Conservation (phyloP, 2,113 vertebrate species). For the Cnemophilus loriae region DNA sequence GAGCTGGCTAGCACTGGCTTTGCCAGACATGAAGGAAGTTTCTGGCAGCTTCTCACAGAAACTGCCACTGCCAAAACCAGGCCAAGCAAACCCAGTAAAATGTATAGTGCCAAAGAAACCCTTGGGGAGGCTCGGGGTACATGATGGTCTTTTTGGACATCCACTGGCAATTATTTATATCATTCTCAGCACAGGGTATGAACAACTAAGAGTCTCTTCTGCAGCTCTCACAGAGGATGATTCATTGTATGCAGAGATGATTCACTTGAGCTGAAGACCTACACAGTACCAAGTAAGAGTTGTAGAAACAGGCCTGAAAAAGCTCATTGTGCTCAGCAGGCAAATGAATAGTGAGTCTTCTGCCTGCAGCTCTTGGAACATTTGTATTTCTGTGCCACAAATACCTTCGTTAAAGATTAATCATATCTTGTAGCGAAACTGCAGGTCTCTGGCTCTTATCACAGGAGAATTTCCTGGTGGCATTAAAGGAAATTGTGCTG, state of each 20-base stretch:
- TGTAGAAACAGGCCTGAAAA: background rate
- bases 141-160: background rate
- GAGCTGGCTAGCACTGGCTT: background rate
- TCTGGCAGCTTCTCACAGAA: background rate
- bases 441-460: background rate
- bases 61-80: background rate
- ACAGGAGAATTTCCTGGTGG: background rate
- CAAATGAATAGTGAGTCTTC: background rate
- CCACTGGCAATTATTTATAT: background rate
- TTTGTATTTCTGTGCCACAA: background rate
- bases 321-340: background rate
- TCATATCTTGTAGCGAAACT: background rate
- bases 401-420: conserved; percentile 28
- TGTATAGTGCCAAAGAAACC: background rate
- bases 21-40: background rate
- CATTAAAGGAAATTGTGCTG: background rate
- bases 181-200: background rate
- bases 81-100: background rate
- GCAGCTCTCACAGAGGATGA: background rate
- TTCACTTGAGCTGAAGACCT: background rate
- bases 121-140: background rate
- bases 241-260: background rate
- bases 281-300: background rate
- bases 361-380: background rate
- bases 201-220: background rate